Percentiles rank a stretch among this genome's conserved stretches.
Evolutionary conservation across 2,888 invertebrate genomes (phyloP).

Genomic region (Agriopis marginaria): DNA sequence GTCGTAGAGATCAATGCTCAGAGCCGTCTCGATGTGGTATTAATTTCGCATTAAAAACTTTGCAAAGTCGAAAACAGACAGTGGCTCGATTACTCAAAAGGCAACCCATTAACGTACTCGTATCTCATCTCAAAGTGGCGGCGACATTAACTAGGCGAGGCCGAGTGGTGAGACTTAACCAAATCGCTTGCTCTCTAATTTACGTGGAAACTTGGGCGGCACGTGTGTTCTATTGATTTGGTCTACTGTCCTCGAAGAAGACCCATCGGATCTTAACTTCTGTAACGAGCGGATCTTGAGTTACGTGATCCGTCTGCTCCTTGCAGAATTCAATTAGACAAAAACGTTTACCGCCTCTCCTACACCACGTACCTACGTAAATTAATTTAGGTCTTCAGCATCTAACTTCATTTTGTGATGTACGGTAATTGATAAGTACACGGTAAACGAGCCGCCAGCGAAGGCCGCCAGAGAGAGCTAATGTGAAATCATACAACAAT

Average conservation of each 20-base stretch:
- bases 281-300: slow-evolving; percentile 37
- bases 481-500: slow-evolving; percentile 3
- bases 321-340: slow-evolving; percentile 31
- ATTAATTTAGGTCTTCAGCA: slow-evolving; percentile 15
- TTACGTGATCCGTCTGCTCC: slow-evolving; percentile 28
- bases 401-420: slow-evolving; percentile 14
- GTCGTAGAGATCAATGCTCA: slow-evolving; percentile 9
- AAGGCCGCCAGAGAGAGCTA: background rate
- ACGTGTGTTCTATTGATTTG: slow-evolving; percentile 69
- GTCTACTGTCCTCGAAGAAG: slow-evolving; percentile 44
- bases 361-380: slow-evolving; percentile 9
- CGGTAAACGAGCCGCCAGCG: background rate
- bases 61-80: slow-evolving; percentile 43
- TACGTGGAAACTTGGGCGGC: slow-evolving; percentile 60
- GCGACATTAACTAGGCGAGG: slow-evolving; percentile 60
- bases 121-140: slow-evolving; percentile 60
- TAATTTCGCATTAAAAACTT: slow-evolving; percentile 55
- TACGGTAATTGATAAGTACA: slow-evolving; percentile 18
- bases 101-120: slow-evolving; percentile 62
- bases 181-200: slow-evolving; percentile 61
- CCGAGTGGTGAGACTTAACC: slow-evolving; percentile 51
- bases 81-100: slow-evolving; percentile 52
- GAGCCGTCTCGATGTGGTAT: slow-evolving; percentile 44
- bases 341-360: slow-evolving; percentile 22
- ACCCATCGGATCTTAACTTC: slow-evolving; percentile 32